Percentiles rank a stretch among this genome's conserved stretches.
phyloP scores from a whole-genome alignment of 2,888 invertebrate genomes.

The Zonitis immaculata region DNA sequence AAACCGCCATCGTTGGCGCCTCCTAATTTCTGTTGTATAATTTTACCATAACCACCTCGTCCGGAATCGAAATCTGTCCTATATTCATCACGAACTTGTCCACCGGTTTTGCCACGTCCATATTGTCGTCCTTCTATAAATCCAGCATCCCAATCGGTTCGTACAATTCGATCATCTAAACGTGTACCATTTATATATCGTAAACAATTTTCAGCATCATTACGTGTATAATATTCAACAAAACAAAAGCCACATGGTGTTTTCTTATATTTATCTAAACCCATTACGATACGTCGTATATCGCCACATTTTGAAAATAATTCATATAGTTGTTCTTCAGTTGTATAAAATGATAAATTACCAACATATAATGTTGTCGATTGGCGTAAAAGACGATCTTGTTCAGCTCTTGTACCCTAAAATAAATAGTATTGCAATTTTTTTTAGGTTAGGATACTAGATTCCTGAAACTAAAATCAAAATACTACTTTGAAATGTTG shows the following conservation, averaged over 20 bases:
- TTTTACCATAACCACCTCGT: slow-evolving; percentile 95
- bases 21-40: slow-evolving; percentile 51
- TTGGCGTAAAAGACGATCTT: slow-evolving; percentile 69
- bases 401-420: slow-evolving; percentile 83
- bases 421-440: slow-evolving; percentile 23
- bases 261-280: slow-evolving; percentile 94
- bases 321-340: slow-evolving; percentile 98
- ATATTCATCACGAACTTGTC: slow-evolving; percentile 98
- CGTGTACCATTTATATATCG: slow-evolving; percentile 94
- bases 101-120: slow-evolving; percentile 96
- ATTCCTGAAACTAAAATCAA: not conserved
- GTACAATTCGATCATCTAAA: slow-evolving; percentile 92
- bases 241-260: slow-evolving; percentile 99
- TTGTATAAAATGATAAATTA: slow-evolving; percentile 96
- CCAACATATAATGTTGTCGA: slow-evolving; percentile 92
- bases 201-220: slow-evolving; percentile 76
- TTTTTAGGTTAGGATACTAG: slow-evolving; percentile 1
- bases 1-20: slow-evolving; percentile 10
- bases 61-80: slow-evolving; percentile 96
- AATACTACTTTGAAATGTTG: slow-evolving; percentile 15
- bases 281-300: slow-evolving; percentile 93
- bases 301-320: slow-evolving; percentile 95
- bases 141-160: slow-evolving; percentile 99
- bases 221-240: slow-evolving; percentile 82
- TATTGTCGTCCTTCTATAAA: slow-evolving; percentile 98